A percentile compares a stretch with the other conserved stretches of the same genome.
phyloP scores from a whole-genome alignment of 2,113 vertebrate species.

The Otolemur garnettii region DNA sequence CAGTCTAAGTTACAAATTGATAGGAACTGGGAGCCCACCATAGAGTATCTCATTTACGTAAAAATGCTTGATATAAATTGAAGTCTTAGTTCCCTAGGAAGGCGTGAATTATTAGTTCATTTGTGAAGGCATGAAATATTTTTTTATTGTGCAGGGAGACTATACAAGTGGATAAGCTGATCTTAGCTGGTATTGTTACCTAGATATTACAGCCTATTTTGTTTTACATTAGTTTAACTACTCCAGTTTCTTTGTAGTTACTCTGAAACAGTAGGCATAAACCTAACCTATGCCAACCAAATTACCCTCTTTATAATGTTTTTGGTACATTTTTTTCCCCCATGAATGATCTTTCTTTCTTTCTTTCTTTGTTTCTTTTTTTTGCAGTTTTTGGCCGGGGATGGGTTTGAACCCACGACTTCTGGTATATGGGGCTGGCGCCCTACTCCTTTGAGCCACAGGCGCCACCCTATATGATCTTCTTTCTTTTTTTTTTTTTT shows the following conservation, averaged over 20 bases:
- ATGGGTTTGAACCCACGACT: no score
- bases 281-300: background rate
- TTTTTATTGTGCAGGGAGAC: conserved; percentile 35
- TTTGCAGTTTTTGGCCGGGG: no score
- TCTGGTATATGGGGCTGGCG: no score
- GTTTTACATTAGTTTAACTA: background rate
- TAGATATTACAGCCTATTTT: background rate
- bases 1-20: conserved; percentile 56
- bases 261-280: background rate
- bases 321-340: background rate
- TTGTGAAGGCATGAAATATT: background rate
- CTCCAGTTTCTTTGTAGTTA: background rate
- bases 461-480: background rate
- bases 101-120: no score
- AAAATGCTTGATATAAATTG: conserved; percentile 56
- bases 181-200: background rate
- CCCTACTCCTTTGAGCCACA: no score
- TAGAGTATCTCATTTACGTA: conserved; percentile 2
- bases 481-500: background rate
- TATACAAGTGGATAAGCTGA: conserved; percentile 38
- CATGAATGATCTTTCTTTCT: background rate
- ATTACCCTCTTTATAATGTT: background rate
- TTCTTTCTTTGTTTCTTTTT: background rate
- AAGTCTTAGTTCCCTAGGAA: background rate
- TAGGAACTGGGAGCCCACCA: conserved; percentile 70